Evolutionary conservation across 2,797 vertebrate species (phyloP).

Genomic region (Spinus olivaceus): DNA sequence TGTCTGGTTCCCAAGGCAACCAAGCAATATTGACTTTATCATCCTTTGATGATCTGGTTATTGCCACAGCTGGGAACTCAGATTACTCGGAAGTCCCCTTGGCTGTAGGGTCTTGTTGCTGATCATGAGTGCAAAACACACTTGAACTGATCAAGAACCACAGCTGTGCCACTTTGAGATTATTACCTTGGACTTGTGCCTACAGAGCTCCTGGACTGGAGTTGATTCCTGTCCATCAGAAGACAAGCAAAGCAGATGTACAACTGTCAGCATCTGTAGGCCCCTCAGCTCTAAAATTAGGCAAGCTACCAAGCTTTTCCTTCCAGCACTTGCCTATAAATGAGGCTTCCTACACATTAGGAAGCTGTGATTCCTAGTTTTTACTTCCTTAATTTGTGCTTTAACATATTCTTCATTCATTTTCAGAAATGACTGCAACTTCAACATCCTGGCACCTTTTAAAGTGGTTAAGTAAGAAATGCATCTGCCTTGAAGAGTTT

Average conservation of each 20-base stretch:
- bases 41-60: constrained; percentile 34
- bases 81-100: constrained; percentile 18
- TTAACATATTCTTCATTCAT: background rate
- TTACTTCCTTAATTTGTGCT: background rate
- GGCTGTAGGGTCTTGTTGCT: constrained; percentile 7
- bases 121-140: background rate
- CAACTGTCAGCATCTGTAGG: background rate
- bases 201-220: background rate
- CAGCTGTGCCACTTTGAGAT: constrained; percentile 39
- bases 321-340: background rate
- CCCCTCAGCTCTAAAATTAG: constrained; percentile 3
- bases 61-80: constrained; percentile 52
- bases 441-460: background rate
- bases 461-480: background rate
- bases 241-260: constrained; percentile 22
- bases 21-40: constrained; percentile 26
- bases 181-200: constrained; percentile 43
- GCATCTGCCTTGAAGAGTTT: background rate
- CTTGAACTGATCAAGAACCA: constrained; percentile 41
- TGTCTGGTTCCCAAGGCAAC: constrained; percentile 38
- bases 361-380: background rate
- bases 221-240: constrained; percentile 17
- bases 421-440: background rate
- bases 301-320: background rate
- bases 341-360: background rate